Evolutionary conservation across 64 coral and sea anemone species (phyloP).

Genomic region (Dendrophyllia cribrosa): DNA sequence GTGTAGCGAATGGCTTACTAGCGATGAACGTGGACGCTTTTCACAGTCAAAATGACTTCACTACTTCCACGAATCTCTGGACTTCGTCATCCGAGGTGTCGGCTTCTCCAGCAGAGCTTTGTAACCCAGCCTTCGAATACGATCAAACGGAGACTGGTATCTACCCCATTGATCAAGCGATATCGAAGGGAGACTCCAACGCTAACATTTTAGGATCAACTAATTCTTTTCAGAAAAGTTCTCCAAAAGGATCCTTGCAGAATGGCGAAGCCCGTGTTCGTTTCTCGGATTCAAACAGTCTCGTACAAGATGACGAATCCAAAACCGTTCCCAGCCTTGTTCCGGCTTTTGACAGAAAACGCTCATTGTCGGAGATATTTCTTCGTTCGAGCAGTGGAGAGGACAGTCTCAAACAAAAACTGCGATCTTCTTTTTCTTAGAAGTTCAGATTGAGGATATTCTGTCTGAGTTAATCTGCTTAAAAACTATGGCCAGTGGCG

Average conservation of each 20-base stretch:
- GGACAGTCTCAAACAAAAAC: background rate
- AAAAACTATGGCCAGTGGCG: too few relatives aligned
- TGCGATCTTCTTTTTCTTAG: background rate
- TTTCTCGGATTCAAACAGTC: background rate
- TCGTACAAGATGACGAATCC: background rate
- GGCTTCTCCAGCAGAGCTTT: constrained; percentile 19
- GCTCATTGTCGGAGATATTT: constrained; percentile 15
- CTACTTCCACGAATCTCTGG: background rate
- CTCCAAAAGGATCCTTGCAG: background rate
- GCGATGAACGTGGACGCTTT: constrained; percentile 61
- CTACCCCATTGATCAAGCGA: constrained; percentile 13
- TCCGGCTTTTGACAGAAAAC: constrained; percentile 2
- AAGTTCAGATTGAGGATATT: too few relatives aligned
- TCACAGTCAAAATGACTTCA: constrained; percentile 9
- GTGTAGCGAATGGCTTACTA: constrained; percentile 43
- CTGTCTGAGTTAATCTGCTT: too few relatives aligned
- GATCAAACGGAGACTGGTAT: constrained; percentile 8
- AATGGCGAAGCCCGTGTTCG: background rate
- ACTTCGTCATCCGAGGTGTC: background rate
- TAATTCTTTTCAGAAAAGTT: background rate
- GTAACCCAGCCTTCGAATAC: constrained; percentile 5
- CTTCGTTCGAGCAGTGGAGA: background rate
- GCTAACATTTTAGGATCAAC: background rate
- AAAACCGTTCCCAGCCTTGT: background rate
- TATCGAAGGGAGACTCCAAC: background rate